Percentiles rank a stretch among this genome's conserved stretches.
These are phyloP conservation scores for Cossypha heuglini DNA, from an alignment of 2,797 vertebrate genomes.

Conservation along the genomic window DNA sequence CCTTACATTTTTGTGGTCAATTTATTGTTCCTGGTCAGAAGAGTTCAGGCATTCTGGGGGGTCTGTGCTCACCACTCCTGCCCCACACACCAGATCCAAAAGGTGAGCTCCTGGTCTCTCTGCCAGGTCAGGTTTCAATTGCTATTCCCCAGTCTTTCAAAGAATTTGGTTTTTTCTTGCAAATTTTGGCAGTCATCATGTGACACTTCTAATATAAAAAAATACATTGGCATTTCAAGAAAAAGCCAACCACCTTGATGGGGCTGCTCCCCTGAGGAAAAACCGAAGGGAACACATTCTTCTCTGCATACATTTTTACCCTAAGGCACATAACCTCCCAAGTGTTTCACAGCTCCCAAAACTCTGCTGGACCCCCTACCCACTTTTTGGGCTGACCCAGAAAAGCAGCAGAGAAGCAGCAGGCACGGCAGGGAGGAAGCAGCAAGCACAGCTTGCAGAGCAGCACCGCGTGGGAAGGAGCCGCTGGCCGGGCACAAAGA, in stretches of 20 bases:
- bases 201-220: background rate
- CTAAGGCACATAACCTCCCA: background rate
- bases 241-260: background rate
- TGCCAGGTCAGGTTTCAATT: background rate
- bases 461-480: fast-evolving
- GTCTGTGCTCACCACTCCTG: background rate
- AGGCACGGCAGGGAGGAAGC: background rate
- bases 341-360: background rate
- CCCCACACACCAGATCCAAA: background rate
- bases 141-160: background rate
- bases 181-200: background rate
- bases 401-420: background rate
- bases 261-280: background rate
- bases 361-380: background rate
- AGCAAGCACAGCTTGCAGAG: background rate
- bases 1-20: background rate
- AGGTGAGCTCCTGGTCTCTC: background rate
- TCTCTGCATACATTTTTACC: background rate
- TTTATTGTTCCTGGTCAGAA: background rate
- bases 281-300: background rate
- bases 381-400: constrained; percentile 31
- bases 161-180: background rate
- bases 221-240: background rate
- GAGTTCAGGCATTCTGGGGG: background rate
- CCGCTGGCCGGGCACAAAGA: background rate